phyloP scores from a whole-genome alignment of 1,140 invertebrate species.

The Drosophila prosaltans region DNA sequence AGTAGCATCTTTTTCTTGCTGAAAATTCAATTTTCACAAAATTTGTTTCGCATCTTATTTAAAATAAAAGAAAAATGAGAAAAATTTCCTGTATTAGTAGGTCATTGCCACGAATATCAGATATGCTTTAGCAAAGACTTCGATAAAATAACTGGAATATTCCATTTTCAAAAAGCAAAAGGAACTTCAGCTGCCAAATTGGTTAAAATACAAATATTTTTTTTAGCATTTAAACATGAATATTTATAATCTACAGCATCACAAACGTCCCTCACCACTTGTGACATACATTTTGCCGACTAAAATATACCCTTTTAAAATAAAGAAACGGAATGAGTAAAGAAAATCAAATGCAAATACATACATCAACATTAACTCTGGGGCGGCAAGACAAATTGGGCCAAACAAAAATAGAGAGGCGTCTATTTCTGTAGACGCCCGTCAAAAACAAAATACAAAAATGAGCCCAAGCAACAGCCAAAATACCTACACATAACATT shows the following conservation, averaged over 20 bases:
- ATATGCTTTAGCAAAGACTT: background rate
- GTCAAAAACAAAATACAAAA: slow-evolving; percentile 22
- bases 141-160: no score
- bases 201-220: no score
- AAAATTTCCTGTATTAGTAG: background rate
- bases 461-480: background rate
- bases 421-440: slow-evolving; percentile 56
- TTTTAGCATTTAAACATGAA: no score
- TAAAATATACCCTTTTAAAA: background rate
- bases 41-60: slow-evolving; percentile 56
- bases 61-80: slow-evolving; percentile 4
- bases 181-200: no score
- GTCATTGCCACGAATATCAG: background rate
- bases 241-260: no score
- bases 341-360: slow-evolving; percentile 42
- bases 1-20: slow-evolving; percentile 42
- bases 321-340: background rate
- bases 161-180: no score
- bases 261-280: no score
- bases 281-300: no score
- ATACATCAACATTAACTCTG: slow-evolving; percentile 25
- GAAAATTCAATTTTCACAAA: slow-evolving; percentile 65
- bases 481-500: slow-evolving; percentile 10
- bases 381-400: slow-evolving; percentile 33
- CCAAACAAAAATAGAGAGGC: slow-evolving; percentile 61